Conservation (phyloP, 2,113 vertebrate genomes). For the Oplegnathus fasciatus region DNA sequence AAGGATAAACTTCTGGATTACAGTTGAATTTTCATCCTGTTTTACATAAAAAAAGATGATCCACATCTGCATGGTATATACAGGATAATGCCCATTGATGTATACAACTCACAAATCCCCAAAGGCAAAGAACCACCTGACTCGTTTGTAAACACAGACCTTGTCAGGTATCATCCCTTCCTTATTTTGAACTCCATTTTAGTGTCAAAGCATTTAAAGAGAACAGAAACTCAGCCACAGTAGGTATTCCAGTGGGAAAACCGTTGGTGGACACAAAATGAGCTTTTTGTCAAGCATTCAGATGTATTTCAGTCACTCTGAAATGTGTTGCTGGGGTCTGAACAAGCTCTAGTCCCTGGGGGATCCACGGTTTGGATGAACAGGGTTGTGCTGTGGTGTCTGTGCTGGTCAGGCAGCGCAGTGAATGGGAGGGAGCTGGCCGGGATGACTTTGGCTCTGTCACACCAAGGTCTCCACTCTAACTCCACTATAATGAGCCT, state of each 20-base stretch:
- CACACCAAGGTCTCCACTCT: conserved; percentile 76
- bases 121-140: not conserved
- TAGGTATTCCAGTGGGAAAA: not conserved
- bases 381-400: not conserved
- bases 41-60: not conserved
- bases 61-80: not conserved
- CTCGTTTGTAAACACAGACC: fast-evolving
- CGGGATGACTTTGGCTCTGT: conserved; percentile 73
- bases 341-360: not conserved
- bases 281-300: conserved; percentile 43
- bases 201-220: conserved; percentile 12
- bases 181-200: not conserved
- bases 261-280: conserved; percentile 13
- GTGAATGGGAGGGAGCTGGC: conserved; percentile 41
- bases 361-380: conserved; percentile 27
- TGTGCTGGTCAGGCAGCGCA: conserved; percentile 25
- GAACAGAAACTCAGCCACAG: not conserved
- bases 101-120: not conserved
- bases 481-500: conserved; percentile 76
- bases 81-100: not conserved
- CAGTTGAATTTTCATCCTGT: not conserved
- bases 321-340: conserved; percentile 31
- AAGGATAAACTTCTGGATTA: not conserved
- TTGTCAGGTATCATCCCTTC: not conserved
- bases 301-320: conserved; percentile 42